Evolutionary conservation across 2,797 vertebrate genomes (phyloP), one percentile per base, ranked within the genome.

Genomic region (Rhinogobio ventralis): DNA sequence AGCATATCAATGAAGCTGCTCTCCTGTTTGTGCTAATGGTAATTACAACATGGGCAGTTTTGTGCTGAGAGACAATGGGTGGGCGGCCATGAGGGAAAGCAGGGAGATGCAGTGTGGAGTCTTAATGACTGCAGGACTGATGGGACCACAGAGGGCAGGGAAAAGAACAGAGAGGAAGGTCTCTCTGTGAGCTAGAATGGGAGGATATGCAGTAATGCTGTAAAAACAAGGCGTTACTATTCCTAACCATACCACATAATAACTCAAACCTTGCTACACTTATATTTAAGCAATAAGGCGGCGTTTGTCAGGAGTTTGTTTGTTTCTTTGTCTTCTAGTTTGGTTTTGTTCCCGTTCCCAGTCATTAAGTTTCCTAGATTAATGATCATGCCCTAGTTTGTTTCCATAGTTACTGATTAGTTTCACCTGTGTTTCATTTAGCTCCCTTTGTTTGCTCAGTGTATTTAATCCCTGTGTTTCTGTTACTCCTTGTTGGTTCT

Each of bases 1-100:
- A 93, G 97, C 97, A 98, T 97, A 95, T 97, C 96, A 99, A 98
- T 98, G 96, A 98, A 96, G 95, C 94, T 90, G 92, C 94, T 84
- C 96, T 96, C 96, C 96, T 92, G 96, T 97, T 94, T 94, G 90
- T 92, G 91, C 91, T 93, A 98, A 97, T 98, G 96, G 97, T 99
- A 98, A 99, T 99, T 98, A 99, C 96, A 97, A 97, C 96, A 98
- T 96, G 96, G 96, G 95, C 96, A 96, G 95, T 96, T 98, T 96
- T 95, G 96, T 95, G 94, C 92, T 93, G 93, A 96, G 95, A 96
- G 97, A 98, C 97, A 98, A 97, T 97, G 94, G 91, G 85, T 73
- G 80, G 83, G 87, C 69, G 86, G 82, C 72, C 90, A 81, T 71
- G 74, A 71, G 88, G 80, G 83, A 85, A 86, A 76, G 84, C 20